A percentile compares a stretch with the other conserved stretches of the same genome.
phyloP scores from a whole-genome alignment of 1,140 invertebrate genomes.

The Drosophila subpulchrella region DNA sequence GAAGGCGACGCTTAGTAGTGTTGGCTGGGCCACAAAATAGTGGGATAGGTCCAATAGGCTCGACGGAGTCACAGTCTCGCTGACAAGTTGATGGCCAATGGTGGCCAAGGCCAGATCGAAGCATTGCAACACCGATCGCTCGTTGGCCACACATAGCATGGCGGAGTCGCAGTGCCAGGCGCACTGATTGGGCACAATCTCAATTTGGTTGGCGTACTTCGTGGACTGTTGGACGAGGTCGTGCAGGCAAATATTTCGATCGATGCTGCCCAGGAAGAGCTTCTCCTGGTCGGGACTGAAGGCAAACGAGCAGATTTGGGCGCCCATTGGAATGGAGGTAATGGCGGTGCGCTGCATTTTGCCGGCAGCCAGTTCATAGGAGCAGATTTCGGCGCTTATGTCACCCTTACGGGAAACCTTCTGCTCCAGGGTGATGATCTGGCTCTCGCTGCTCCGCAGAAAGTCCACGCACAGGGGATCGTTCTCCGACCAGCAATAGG shows the following conservation, averaged over 20 bases:
- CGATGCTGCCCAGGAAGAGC: constrained; percentile 90
- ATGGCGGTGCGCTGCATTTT: constrained; percentile 89
- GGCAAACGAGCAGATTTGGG: constrained; percentile 88
- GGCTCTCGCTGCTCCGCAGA: constrained; percentile 88
- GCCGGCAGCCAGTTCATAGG: constrained; percentile 89
- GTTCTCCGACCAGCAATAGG: constrained; percentile 89
- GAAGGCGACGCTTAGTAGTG: constrained; percentile 86
- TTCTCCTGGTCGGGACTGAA: constrained; percentile 90
- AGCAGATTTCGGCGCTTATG: constrained; percentile 90
- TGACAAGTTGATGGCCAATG: constrained; percentile 88
- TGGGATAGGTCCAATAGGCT: constrained; percentile 89
- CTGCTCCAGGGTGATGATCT: constrained; percentile 91
- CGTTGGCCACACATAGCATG: constrained; percentile 89
- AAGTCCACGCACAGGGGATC: constrained; percentile 89
- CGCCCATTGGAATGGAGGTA: constrained; percentile 89
- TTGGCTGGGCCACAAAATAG: constrained; percentile 88
- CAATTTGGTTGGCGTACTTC: constrained; percentile 85
- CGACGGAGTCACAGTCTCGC: constrained; percentile 88
- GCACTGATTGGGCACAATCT: constrained; percentile 89
- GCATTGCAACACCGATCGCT: constrained; percentile 91
- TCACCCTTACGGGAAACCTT: constrained; percentile 91
- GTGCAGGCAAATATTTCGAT: constrained; percentile 91
- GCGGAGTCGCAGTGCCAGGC: constrained; percentile 90
- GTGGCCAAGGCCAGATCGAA: constrained; percentile 90
- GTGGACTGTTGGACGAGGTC: constrained; percentile 88